Evolutionary conservation across 1,140 invertebrate species (phyloP).

Genomic region (Drosophila melanogaster): DNA sequence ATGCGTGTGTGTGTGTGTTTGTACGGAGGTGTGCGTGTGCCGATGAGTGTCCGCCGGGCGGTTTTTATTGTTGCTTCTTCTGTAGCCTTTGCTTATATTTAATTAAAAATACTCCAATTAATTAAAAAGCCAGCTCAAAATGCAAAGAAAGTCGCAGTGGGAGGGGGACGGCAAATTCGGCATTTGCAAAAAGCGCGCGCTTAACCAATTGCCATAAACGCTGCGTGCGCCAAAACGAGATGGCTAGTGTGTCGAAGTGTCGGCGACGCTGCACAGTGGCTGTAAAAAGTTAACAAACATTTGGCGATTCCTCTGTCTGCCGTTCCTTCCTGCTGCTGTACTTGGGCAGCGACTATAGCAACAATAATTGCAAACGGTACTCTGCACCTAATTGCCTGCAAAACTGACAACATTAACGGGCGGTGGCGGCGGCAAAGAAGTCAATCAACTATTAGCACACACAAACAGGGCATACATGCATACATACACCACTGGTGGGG

Average conservation of each 20-base stretch:
- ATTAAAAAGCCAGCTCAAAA: constrained; percentile 63
- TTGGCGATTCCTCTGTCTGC: background rate
- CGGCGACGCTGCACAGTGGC: constrained; percentile 50
- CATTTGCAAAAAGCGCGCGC: constrained; percentile 69
- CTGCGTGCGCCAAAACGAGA: constrained; percentile 71
- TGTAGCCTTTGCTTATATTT: constrained; percentile 56
- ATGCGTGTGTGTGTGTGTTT: constrained; percentile 44
- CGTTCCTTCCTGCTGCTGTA: constrained; percentile 18
- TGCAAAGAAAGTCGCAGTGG: constrained; percentile 27
- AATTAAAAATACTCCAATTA: constrained; percentile 77
- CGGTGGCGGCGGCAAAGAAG: constrained; percentile 59
- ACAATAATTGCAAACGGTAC: constrained; percentile 50
- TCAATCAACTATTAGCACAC: constrained; percentile 77
- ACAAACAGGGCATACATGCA: constrained; percentile 6
- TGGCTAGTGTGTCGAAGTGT: constrained; percentile 54
- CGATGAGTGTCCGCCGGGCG: constrained; percentile 42
- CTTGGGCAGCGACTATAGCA: constrained; percentile 2
- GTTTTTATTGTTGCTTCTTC: constrained; percentile 55
- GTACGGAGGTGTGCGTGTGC: constrained; percentile 9
- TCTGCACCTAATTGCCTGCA: constrained; percentile 47
- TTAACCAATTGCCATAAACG: constrained; percentile 31
- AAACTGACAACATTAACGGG: constrained; percentile 58
- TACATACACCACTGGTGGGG: constrained; percentile 18
- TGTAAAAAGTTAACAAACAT: constrained; percentile 51
- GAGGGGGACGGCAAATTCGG: constrained; percentile 23